Evolutionary conservation across 2,888 invertebrate species (phyloP).

Genomic region (Eumacrocentrus americanus): DNA sequence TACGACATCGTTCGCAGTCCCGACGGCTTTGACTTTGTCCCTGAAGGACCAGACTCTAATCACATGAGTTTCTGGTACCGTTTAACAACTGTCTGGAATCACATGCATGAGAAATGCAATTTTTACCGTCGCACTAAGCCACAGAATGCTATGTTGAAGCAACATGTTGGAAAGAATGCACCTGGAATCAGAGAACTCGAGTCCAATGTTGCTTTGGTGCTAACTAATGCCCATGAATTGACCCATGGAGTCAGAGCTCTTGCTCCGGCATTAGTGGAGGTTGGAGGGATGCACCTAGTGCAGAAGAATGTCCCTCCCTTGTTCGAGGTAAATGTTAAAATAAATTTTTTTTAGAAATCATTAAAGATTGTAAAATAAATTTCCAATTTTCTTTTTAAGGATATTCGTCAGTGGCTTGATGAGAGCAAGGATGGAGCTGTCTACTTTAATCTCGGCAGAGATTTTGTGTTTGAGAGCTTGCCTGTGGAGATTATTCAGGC

Average conservation of each 20-base stretch:
- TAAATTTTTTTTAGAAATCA: too few relatives aligned
- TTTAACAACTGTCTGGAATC: conserved; percentile 19
- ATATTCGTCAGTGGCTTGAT: conserved; percentile 51
- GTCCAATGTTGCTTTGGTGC: conserved; percentile 52
- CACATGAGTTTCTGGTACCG: conserved; percentile 32
- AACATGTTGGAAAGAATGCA: conserved; percentile 20
- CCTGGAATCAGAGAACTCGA: conserved; percentile 37
- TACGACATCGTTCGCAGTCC: conserved; percentile 36
- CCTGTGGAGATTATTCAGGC: conserved; percentile 38
- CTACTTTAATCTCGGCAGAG: conserved; percentile 53
- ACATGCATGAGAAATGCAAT: not conserved
- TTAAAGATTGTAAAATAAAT: too few relatives aligned
- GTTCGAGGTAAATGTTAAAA: conserved; percentile 36
- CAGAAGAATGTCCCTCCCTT: conserved; percentile 33
- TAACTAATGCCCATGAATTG: conserved; percentile 65
- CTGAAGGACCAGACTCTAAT: conserved; percentile 19
- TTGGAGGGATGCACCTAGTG: conserved; percentile 61
- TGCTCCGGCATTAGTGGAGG: conserved; percentile 63
- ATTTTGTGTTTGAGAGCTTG: conserved; percentile 51
- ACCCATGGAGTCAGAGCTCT: conserved; percentile 63
- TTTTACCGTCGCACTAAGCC: conserved; percentile 25
- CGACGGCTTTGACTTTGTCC: conserved; percentile 26
- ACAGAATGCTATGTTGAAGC: conserved; percentile 27
- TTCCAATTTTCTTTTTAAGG: conserved; percentile 36
- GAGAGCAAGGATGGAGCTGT: conserved; percentile 49